Base-by-base conservation (phyloP, 2,797 vertebrate species). In the Pangasius sanitwongsei region DNA sequence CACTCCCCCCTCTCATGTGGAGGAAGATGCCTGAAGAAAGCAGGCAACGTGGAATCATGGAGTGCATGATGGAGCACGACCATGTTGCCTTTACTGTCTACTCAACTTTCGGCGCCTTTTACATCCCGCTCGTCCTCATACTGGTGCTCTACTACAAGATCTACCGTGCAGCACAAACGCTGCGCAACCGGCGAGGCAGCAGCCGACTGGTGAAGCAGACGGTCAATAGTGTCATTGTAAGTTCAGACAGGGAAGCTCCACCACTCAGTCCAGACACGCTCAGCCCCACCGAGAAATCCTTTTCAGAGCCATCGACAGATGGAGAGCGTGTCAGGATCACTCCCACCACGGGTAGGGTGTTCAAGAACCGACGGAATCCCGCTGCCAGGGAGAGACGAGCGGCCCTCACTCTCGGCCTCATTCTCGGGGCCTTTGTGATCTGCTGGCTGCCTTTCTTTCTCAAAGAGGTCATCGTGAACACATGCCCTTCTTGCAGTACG, bases 401-500 rank as follows among this genome's bases (percentile, higher is more conserved):
- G 0, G 99, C 99, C 20, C 98, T 97, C 2, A 99, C 98, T 0
- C 89, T 99, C 91, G 99, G 99, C 31, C 93, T 99, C 91, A 99
- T 99, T 91, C 93, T 99, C 90, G 98, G 99, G 16, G 99, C 98
- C 2, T 99, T 99, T 88, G 97, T 99, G 83, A 96, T 99, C 92
- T 99, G 99, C 92, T 99, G 99, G 99, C 94, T 99, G 88, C 99
- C 98, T 0, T 99, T 99, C 95, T 99, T 99, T 94, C 97, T 99
- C 92, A 99, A 99, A 93, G 99, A 99, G 94, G 97, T 99, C 37
- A 96, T 99, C 81, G 98, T 99, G 90, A 99, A 99, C 92, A 96
- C 97, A 59, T 99, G 99, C 91, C 89, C 95, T 87, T 95, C 95
- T 70, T 99, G 99, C 94, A 96, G 95, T 84, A 97, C 97, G 91